Evolutionary conservation across 1,140 invertebrate genomes (phyloP).

Genomic region (Ips typographus): DNA sequence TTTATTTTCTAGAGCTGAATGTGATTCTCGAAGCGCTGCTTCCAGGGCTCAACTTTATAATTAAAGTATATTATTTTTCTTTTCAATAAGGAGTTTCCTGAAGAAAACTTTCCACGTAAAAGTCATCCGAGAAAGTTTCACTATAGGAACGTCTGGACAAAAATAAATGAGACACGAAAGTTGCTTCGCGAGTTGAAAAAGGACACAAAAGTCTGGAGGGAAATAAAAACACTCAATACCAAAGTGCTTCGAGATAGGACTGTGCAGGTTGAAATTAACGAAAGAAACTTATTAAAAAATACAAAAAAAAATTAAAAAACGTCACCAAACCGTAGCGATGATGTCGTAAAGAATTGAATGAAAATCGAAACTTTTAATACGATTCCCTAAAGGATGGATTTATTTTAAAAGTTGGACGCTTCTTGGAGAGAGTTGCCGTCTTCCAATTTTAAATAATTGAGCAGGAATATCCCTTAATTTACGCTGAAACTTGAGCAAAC

Average conservation of each 20-base stretch:
- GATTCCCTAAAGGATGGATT: slow-evolving; percentile 1
- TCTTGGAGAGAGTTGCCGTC: slow-evolving; percentile 4
- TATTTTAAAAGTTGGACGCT: slow-evolving; percentile 7
- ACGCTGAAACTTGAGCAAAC: slow-evolving; percentile 9
- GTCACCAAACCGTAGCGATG: too few species aligned
- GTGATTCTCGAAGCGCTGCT: neutral
- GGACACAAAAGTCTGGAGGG: neutral
- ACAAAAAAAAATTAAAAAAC: too few species aligned
- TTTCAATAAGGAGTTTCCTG: slow-evolving; percentile 12
- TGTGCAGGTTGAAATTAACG: neutral
- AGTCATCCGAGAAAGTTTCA: slow-evolving; percentile 9
- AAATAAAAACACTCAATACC: slow-evolving; percentile 8
- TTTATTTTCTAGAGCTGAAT: neutral
- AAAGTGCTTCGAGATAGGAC: neutral
- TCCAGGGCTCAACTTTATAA: slow-evolving; percentile 5
- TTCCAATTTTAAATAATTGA: slow-evolving; percentile 12
- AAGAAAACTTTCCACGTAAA: slow-evolving; percentile 3
- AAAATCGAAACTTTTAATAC: slow-evolving; percentile 9
- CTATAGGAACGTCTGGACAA: slow-evolving; percentile 9
- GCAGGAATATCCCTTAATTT: slow-evolving; percentile 8
- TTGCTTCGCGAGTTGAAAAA: neutral
- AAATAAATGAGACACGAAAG: slow-evolving; percentile 15
- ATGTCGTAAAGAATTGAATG: neutral
- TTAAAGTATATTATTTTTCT: slow-evolving; percentile 16
- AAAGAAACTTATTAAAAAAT: neutral